Conservation (phyloP, 2,888 invertebrate species). For the Drosophila meridiana region DNA sequence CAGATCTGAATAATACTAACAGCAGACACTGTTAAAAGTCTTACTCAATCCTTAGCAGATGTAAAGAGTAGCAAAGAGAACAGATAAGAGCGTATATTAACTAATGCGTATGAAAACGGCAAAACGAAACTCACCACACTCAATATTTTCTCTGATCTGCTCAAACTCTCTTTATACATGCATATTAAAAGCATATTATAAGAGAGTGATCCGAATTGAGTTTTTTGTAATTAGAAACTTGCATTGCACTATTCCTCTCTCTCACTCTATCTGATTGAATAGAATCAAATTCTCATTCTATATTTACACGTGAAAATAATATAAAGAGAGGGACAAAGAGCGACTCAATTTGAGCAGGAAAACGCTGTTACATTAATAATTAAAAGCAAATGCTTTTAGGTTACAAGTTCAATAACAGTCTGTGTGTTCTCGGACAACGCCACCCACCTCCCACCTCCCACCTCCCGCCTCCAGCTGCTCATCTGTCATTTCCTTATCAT, state of each 20-base stretch:
- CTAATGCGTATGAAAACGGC: neutral
- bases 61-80: too few species aligned
- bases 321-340: neutral
- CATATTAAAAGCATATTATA: too few species aligned
- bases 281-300: neutral
- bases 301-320: neutral
- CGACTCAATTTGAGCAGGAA: neutral
- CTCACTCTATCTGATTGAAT: neutral
- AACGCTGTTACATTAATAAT: neutral
- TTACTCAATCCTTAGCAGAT: neutral
- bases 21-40: neutral
- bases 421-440: neutral
- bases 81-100: neutral
- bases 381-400: conserved; percentile 1
- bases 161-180: too few species aligned
- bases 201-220: too few species aligned
- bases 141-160: too few species aligned
- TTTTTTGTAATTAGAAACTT: too few species aligned
- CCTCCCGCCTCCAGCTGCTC: conserved; percentile 1
- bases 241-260: too few species aligned
- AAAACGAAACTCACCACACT: neutral
- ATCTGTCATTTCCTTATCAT: conserved; percentile 55
- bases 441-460: neutral
- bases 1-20: neutral
- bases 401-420: neutral